These are phyloP conservation scores for Hyposoter didymator DNA, from an alignment of 2,888 invertebrate genomes.

Conservation along the genomic window DNA sequence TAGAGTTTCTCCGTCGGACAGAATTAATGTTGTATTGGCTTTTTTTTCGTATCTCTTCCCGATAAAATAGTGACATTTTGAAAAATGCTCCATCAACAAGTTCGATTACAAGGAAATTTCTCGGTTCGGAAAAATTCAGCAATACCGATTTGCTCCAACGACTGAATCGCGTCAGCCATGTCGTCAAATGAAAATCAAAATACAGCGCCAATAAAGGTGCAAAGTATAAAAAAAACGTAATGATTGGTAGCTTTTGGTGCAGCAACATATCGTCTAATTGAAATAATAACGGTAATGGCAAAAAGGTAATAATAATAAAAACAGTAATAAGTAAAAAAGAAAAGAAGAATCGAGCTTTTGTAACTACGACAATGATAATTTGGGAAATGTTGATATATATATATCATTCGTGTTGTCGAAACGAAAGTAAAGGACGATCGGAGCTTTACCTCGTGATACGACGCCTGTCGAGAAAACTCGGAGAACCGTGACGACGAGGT, in stretches of 20 bases:
- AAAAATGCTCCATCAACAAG: not conserved
- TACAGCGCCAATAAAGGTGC: constrained; percentile 57
- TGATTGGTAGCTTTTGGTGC: constrained; percentile 58
- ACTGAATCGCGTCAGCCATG: constrained; percentile 14
- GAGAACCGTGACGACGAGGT: constrained; percentile 96
- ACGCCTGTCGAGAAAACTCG: constrained; percentile 96
- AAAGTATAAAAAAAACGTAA: constrained; percentile 46
- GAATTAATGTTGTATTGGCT: not conserved
- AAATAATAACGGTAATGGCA: constrained; percentile 29
- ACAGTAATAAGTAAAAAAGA: not conserved
- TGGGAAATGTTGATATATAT: constrained; percentile 29
- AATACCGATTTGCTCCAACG: not conserved
- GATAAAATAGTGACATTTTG: not conserved
- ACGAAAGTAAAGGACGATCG: constrained; percentile 1
- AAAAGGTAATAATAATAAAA: not conserved
- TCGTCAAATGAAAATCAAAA: constrained; percentile 22
- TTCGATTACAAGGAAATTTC: not conserved
- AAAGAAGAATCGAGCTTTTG: constrained; percentile 60
- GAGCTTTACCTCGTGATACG: constrained; percentile 95
- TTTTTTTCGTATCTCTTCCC: not conserved
- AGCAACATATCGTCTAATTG: constrained; percentile 60
- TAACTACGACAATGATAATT: constrained; percentile 61
- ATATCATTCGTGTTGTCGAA: not conserved
- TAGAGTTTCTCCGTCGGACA: constrained; percentile 50
- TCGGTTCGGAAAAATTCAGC: not conserved